Evolutionary conservation across 2,113 vertebrate species (phyloP).

Genomic region (Menidia beryllina): DNA sequence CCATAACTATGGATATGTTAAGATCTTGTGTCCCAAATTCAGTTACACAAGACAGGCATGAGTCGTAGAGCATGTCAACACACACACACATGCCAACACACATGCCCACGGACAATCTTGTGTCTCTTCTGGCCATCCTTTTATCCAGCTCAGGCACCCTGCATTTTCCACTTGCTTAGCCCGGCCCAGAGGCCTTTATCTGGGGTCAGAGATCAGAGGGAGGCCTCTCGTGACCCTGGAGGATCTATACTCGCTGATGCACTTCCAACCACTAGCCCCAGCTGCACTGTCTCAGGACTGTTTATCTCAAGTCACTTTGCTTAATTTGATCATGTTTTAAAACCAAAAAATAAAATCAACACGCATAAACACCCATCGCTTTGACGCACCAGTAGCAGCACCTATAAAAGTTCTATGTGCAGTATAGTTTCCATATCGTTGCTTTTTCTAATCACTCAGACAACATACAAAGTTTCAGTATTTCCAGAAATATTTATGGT

Average conservation of each 20-base stretch:
- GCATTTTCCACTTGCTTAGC: constrained; percentile 62
- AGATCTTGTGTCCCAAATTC: constrained; percentile 43
- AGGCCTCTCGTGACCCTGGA: constrained; percentile 64
- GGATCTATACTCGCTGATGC: constrained; percentile 36
- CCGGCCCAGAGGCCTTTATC: constrained; percentile 63
- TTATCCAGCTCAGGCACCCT: constrained; percentile 70
- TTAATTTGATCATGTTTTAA: not conserved
- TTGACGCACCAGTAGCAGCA: constrained; percentile 14
- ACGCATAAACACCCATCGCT: constrained; percentile 12
- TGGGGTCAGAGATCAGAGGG: constrained; percentile 72
- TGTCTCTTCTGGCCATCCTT: constrained; percentile 71
- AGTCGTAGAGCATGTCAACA: constrained; percentile 31
- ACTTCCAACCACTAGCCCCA: constrained; percentile 26
- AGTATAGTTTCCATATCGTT: constrained; percentile 6
- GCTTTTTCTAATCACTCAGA: no score
- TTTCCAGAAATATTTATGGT: no score
- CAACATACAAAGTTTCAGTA: no score
- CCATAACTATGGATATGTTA: no score
- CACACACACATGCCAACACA: constrained; percentile 7
- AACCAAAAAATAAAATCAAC: constrained; percentile 8
- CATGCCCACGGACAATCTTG: constrained; percentile 54
- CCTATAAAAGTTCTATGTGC: constrained; percentile 28
- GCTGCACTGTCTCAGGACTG: constrained; percentile 34
- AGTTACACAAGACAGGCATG: constrained; percentile 53
- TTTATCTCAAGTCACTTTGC: constrained; percentile 21